Conservation (phyloP, 2,888 invertebrate genomes). For the Dolichomitus sp. region DNA sequence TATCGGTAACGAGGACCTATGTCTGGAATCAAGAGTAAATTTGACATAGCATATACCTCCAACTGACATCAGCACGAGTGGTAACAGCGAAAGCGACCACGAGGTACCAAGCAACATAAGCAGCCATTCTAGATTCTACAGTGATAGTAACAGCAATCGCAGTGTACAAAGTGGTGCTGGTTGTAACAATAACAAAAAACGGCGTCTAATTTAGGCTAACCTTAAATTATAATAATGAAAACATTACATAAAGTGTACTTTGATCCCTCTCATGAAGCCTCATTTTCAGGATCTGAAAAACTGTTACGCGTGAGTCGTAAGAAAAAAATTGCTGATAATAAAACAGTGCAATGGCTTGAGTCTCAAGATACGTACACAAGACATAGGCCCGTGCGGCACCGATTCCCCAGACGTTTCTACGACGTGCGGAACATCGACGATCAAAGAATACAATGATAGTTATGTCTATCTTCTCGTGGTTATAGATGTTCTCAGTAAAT, state of each 20-base stretch:
- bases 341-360: constrained; percentile 11
- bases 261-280: neutral
- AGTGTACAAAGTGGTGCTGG: neutral
- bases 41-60: neutral
- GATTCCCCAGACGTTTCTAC: constrained; percentile 44
- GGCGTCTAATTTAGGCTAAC: constrained; percentile 18
- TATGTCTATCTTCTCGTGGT: constrained; percentile 65
- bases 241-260: constrained; percentile 2
- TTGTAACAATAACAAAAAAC: constrained; percentile 20
- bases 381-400: constrained; percentile 43
- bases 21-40: neutral
- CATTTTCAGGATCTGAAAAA: constrained; percentile 26
- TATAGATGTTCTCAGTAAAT: constrained; percentile 69
- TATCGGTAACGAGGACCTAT: constrained; percentile 24
- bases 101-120: neutral
- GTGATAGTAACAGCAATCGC: constrained; percentile 8
- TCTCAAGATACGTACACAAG: constrained; percentile 59
- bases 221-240: constrained; percentile 27
- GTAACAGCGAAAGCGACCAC: constrained; percentile 38
- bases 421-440: constrained; percentile 48
- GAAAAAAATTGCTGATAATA: constrained; percentile 33
- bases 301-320: constrained; percentile 39
- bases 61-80: neutral
- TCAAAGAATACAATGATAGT: constrained; percentile 60
- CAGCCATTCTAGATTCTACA: constrained; percentile 22